Percentiles rank a stretch among this genome's conserved stretches.
Conservation (phyloP, 2,113 vertebrate genomes). For the Boulengerochromis microlepis region DNA sequence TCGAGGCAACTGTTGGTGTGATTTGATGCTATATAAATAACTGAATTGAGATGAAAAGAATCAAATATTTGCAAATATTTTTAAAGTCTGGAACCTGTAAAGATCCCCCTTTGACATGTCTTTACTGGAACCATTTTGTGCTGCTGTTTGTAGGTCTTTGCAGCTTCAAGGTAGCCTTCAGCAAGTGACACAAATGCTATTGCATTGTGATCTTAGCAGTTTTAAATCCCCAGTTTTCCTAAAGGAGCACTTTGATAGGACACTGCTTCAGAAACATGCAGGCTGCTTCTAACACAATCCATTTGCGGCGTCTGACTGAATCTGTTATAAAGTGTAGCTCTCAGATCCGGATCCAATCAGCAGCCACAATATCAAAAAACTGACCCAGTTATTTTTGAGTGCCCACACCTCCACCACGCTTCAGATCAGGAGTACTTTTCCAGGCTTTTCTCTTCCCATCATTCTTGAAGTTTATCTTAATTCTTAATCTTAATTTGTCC, state of each 20-base stretch:
- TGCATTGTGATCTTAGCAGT: neutral
- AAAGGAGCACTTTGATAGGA: neutral
- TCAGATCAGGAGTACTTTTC: neutral
- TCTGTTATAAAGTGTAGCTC: neutral
- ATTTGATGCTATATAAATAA: neutral
- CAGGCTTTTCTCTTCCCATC: neutral
- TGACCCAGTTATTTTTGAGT: neutral
- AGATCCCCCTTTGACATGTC: neutral
- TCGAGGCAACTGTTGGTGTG: neutral
- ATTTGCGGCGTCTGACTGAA: fast-evolving
- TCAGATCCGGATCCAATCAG: neutral
- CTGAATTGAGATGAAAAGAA: neutral
- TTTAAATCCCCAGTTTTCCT: neutral
- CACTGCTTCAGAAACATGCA: neutral
- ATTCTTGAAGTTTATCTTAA: neutral
- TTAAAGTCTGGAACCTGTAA: neutral
- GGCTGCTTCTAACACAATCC: neutral
- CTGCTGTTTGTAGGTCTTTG: neutral
- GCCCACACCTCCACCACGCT: neutral
- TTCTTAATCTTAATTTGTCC: neutral
- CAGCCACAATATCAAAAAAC: neutral
- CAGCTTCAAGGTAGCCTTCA: neutral
- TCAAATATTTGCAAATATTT: neutral
- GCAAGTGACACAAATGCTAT: neutral
- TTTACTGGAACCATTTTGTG: neutral